Percentiles rank a stretch among this genome's conserved stretches.
phyloP scores from a whole-genome alignment of 2,113 vertebrate genomes.

The Chrysemys picta region DNA sequence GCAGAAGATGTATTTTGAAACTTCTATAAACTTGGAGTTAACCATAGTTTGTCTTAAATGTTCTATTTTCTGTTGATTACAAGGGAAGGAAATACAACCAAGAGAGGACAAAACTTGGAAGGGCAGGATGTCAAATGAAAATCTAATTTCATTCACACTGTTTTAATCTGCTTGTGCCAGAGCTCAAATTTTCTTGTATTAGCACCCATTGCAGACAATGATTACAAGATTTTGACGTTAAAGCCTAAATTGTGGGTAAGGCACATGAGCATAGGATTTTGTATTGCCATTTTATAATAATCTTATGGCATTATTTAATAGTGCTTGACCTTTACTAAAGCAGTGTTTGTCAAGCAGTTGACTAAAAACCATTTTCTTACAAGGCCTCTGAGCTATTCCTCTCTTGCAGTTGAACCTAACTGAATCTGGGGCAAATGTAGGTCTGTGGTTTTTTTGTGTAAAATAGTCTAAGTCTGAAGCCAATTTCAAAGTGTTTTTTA shows the following conservation, averaged over 20 bases:
- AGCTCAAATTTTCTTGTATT: background rate
- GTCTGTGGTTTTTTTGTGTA: background rate
- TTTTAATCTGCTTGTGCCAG: background rate
- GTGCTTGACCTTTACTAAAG: background rate
- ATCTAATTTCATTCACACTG: background rate
- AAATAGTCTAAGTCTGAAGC: background rate
- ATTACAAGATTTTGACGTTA: background rate
- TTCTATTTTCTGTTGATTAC: background rate
- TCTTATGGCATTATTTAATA: background rate
- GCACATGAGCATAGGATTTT: background rate
- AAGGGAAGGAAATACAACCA: background rate
- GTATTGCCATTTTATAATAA: background rate
- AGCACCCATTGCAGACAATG: background rate
- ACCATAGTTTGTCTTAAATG: background rate
- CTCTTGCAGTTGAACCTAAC: background rate
- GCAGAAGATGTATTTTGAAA: background rate
- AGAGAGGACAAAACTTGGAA: background rate
- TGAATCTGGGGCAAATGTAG: background rate
- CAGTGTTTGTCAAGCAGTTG: background rate
- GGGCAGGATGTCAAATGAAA: background rate
- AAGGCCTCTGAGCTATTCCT: background rate
- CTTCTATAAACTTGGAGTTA: background rate
- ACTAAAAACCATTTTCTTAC: background rate
- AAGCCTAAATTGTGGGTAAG: background rate
- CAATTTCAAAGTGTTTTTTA: rapidly evolving